Evolutionary conservation across 1,140 invertebrate species (phyloP), one percentile per base, ranked within the genome.

Genomic region (Anastrepha ludens): DNA sequence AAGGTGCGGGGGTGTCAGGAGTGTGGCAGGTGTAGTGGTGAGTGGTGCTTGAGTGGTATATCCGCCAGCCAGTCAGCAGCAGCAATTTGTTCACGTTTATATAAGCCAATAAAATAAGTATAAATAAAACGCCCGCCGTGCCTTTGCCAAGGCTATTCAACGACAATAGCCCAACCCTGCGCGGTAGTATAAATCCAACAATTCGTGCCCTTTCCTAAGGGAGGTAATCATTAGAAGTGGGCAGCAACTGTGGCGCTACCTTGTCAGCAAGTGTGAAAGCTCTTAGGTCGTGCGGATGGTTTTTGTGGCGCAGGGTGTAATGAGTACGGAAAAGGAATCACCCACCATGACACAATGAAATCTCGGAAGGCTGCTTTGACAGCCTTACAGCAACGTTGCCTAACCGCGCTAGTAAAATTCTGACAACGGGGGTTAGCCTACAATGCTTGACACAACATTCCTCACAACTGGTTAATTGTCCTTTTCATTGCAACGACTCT

Each of bases 81-180:
- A 55, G 50, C 3, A 11, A 55, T 2, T 86, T 62, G 20, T 86
- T 41, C 58, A 59, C 29, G 44, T 41, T 74, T 74, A 74, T 39
- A 74, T 74, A 86, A 86, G 85, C 85, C 85, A 86, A 86, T 86
- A 86, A 86, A 86, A 86, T 50, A 6, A 39, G 58, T 41, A 86
- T 60, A 86, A 60, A 86, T n/a, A 86, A 60, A 44, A 60, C 55
- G 29, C 29, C 58, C 59, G 29, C 39, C 20, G 59, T 44, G 29
- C 39, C 59, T 44, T 86, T 41, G 17, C 41, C 59, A 62, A 50
- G n/a, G 8, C 81, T 15, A 59, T 20, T 29, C 1, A 29, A 29
- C 29, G 29, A 29, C 29, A 29, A n/a, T n/a, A 29, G 55, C n/a
- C 3, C 17, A 13, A 17, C 13, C 11, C 9, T 13, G 2, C 81